Conservation (phyloP, 2,888 invertebrate genomes). For the Pachymerium ferrugineum region DNA sequence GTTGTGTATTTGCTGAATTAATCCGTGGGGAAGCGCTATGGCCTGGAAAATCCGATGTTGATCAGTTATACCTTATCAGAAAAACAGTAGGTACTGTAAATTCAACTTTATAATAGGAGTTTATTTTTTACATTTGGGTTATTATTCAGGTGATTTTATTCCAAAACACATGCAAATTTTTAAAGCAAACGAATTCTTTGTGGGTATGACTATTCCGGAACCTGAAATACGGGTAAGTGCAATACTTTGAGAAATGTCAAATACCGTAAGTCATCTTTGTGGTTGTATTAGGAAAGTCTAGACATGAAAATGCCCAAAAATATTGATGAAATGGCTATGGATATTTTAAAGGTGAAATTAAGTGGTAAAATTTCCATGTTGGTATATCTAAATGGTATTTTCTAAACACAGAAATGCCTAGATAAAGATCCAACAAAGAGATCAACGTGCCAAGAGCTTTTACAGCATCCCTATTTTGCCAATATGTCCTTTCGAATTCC, state of each 20-base stretch:
- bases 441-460: constrained; percentile 84
- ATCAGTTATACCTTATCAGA: constrained; percentile 92
- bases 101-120: neutral
- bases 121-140: neutral
- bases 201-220: constrained; percentile 86
- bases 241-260: no score
- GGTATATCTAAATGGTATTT: constrained; percentile 38
- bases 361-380: neutral
- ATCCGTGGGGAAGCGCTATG: constrained; percentile 84
- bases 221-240: constrained; percentile 64
- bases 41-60: constrained; percentile 98
- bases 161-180: constrained; percentile 94
- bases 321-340: constrained; percentile 62
- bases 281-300: constrained; percentile 64
- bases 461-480: constrained; percentile 86
- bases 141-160: constrained; percentile 67
- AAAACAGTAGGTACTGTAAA: constrained; percentile 66
- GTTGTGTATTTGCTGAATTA: constrained; percentile 82
- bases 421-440: constrained; percentile 89
- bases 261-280: neutral
- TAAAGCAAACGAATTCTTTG: constrained; percentile 88
- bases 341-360: constrained; percentile 70
- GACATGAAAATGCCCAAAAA: constrained; percentile 78
- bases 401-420: constrained; percentile 72
- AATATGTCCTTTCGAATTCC: constrained; percentile 74